Evolutionary conservation across 2,797 vertebrate species (phyloP).

Genomic region (Acrocephalus scirpaceus): DNA sequence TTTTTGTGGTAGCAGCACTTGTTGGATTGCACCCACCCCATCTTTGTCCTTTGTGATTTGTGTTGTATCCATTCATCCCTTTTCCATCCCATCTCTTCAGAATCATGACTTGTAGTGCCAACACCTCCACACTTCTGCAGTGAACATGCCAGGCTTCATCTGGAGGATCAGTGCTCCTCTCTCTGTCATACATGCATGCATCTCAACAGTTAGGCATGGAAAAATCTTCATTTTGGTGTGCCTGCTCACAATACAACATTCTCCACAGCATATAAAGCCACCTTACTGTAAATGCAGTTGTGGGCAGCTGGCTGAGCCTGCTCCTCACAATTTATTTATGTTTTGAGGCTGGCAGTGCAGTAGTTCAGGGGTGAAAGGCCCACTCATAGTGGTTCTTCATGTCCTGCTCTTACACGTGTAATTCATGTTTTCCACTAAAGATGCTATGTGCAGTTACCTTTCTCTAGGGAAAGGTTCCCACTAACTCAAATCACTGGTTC

Average conservation of each 20-base stretch:
- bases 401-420: accelerated
- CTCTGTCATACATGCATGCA: not conserved
- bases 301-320: not conserved
- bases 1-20: not conserved
- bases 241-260: not conserved
- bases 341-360: not conserved
- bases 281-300: not conserved
- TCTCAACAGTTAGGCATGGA: not conserved
- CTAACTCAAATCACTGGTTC: not conserved
- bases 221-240: not conserved
- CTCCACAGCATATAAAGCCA: not conserved
- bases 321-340: not conserved
- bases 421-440: not conserved
- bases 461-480: not conserved
- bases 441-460: not conserved
- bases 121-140: not conserved
- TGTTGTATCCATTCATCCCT: not conserved
- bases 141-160: not conserved
- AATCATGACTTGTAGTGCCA: not conserved
- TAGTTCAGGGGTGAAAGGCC: not conserved
- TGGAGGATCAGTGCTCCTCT: not conserved
- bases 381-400: not conserved
- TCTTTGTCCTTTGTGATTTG: not conserved
- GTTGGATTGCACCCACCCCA: not conserved
- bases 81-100: not conserved